Base-by-base conservation (phyloP, 2,113 vertebrate species). In the Eolophus roseicapilla region DNA sequence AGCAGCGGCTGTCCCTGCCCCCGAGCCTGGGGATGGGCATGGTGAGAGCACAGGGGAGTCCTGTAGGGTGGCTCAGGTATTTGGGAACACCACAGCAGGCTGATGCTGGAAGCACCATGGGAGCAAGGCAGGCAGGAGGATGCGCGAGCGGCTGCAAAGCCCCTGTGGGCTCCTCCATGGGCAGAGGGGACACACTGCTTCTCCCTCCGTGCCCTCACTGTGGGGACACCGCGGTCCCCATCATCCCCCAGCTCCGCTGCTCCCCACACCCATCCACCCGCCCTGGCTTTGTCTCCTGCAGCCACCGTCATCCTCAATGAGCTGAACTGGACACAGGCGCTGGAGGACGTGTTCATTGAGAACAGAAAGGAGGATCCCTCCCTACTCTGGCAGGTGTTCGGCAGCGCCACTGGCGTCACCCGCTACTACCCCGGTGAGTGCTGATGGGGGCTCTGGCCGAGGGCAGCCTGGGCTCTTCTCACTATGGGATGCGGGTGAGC, bases 351-450 rank as follows among this genome's bases (percentile, higher is more conserved):
- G 43, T 99, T 99, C 97, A 99, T 99, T 0, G 98, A 99, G 88
- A 99, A 99, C 96, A 97, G 98, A 5, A 98, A 98, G 64, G 99
- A 99, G 57, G 99, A 99, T 97, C 99, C 98, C 65, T 99, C 99
- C 5, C 97, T 99, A 93, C 98, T 99, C 79, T 99, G 99, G 99
- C 99, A 99, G 98, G 99, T 99, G 88, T 99, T 99, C 2, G 99
- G 99, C 97, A 99, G 99, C 1, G 99, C 99, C 98, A 99, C 99
- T 0, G 99, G 99, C 2, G 99, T 99, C 97, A 99, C 99, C 52
- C 98, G 99, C 94, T 99, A 99, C 96, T 99, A 99, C 90, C 99
- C 99, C 41, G 99, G 99, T 99, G 97, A 59, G 57, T 59, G 33
- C 33, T 15, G 20, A n/a, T 24, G 57, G 39, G 17, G 5, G 25